phyloP scores from a whole-genome alignment of 2,797 vertebrate species.

The Phoxinus dragarum region DNA sequence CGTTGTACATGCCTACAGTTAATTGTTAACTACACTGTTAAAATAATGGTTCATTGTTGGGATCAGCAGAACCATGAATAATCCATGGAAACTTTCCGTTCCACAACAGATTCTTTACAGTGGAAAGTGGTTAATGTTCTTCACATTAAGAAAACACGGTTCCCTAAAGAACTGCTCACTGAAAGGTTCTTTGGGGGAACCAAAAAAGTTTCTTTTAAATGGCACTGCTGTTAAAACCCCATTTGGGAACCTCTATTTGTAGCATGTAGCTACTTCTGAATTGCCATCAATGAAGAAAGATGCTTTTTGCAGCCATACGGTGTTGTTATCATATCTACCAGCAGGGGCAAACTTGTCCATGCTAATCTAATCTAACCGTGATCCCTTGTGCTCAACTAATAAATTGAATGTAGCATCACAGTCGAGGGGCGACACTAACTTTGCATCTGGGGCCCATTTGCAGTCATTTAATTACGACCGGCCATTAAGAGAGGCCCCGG shows the following conservation, averaged over 20 bases:
- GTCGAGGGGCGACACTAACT: slow-evolving; percentile 34
- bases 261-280: not conserved
- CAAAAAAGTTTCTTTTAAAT: not conserved
- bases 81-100: not conserved
- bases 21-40: not conserved
- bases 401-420: not conserved
- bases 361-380: not conserved
- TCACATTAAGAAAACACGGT: not conserved
- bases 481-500: slow-evolving; percentile 34
- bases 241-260: not conserved
- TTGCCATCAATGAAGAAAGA: not conserved
- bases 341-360: not conserved
- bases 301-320: not conserved
- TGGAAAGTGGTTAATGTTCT: not conserved
- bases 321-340: not conserved
- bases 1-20: not conserved
- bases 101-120: not conserved
- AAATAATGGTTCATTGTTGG: not conserved
- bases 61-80: not conserved
- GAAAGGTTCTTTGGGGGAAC: not conserved
- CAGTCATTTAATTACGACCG: slow-evolving; percentile 56
- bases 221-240: not conserved
- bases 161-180: not conserved
- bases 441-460: slow-evolving; percentile 53
- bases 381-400: slow-evolving; percentile 15